Percentiles rank a stretch among this genome's conserved stretches.
These are phyloP conservation scores for Dasyornis broadbenti DNA, from an alignment of 2,113 vertebrate species.

Conservation along the genomic window DNA sequence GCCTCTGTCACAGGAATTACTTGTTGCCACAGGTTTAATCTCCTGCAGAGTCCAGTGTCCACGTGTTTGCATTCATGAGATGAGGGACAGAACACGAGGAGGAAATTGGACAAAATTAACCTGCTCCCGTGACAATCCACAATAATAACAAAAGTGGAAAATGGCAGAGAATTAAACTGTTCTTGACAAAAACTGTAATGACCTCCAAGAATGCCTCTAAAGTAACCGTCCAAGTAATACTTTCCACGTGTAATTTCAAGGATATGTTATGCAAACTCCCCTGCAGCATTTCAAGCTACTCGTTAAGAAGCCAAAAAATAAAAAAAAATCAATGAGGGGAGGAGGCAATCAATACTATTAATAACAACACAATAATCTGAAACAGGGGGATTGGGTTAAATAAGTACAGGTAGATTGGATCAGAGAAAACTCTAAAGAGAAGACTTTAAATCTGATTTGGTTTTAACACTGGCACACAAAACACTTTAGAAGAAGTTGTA, in stretches of 20 bases:
- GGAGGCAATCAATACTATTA: neutral
- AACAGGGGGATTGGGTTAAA: neutral
- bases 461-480: neutral
- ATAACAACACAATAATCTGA: neutral
- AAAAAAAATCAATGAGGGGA: neutral
- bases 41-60: constrained; percentile 7
- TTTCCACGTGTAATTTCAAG: constrained; percentile 32
- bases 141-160: constrained; percentile 51
- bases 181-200: constrained; percentile 63
- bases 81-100: neutral
- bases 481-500: neutral
- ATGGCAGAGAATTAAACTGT: constrained; percentile 62
- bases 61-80: constrained; percentile 26
- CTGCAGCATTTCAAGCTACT: neutral
- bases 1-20: constrained; percentile 28
- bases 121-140: constrained; percentile 36
- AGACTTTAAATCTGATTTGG: neutral
- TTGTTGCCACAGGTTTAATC: constrained; percentile 48
- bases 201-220: constrained; percentile 32
- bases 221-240: constrained; percentile 34
- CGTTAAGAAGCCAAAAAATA: neutral
- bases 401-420: neutral
- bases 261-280: neutral
- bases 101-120: constrained; percentile 61
- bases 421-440: neutral